Conservation (phyloP, 2,888 invertebrate species). For the Aleiodes alternator region DNA sequence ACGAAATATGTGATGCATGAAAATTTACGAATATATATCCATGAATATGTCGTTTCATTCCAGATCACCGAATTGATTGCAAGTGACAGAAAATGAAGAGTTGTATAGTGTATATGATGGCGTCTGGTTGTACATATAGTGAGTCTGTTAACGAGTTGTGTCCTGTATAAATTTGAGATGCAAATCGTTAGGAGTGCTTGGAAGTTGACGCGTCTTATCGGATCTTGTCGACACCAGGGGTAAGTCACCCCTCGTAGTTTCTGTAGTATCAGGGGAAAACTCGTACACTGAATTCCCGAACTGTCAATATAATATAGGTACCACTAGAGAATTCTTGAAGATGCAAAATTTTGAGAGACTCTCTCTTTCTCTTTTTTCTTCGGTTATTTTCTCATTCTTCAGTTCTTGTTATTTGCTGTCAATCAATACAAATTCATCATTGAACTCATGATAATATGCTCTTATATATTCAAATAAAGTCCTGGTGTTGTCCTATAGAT, state of each 20-base stretch:
- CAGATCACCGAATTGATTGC: slow-evolving; percentile 48
- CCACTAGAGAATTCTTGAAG: slow-evolving; percentile 2
- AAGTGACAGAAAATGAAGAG: slow-evolving; percentile 41
- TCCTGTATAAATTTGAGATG: slow-evolving; percentile 49
- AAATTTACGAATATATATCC: slow-evolving; percentile 4
- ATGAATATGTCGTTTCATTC: slow-evolving; percentile 29
- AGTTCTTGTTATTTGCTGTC: neutral
- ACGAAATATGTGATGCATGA: neutral
- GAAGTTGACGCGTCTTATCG: slow-evolving; percentile 43
- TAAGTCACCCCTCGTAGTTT: slow-evolving; percentile 30
- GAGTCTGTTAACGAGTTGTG: slow-evolving; percentile 45
- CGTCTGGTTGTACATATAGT: slow-evolving; percentile 33
- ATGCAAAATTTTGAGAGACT: slow-evolving; percentile 10
- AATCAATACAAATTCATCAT: slow-evolving; percentile 6
- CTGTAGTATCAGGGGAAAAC: slow-evolving; percentile 3
- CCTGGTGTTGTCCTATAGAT: too few species aligned
- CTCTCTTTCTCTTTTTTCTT: neutral
- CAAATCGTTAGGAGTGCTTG: slow-evolving; percentile 32
- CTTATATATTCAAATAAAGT: too few species aligned
- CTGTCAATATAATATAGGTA: slow-evolving; percentile 30
- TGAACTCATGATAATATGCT: too few species aligned
- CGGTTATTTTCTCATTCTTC: slow-evolving; percentile 1
- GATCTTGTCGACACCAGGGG: slow-evolving; percentile 30
- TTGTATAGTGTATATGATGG: slow-evolving; percentile 34
- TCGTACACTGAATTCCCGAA: slow-evolving; percentile 25